These are phyloP conservation scores for Arvicola amphibius DNA, from an alignment of 2,797 vertebrate genomes.

Conservation along the genomic window DNA sequence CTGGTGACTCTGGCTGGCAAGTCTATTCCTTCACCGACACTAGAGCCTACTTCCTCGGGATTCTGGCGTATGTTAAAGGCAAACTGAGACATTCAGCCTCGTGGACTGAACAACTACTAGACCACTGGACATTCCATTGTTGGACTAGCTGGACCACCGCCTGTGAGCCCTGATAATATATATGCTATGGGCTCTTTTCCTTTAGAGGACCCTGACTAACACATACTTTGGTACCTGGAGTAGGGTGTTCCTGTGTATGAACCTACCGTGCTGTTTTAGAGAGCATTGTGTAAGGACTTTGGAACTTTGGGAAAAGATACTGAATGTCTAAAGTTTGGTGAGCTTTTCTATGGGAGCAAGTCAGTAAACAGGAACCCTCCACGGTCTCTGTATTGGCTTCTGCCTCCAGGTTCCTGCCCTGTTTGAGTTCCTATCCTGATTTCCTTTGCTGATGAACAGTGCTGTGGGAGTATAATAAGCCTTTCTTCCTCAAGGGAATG, in stretches of 20 bases:
- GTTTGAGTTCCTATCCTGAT: neutral
- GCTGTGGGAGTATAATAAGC: neutral
- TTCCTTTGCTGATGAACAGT: neutral
- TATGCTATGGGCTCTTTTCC: neutral
- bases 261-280: neutral
- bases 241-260: neutral
- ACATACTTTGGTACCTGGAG: neutral
- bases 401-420: neutral
- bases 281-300: neutral
- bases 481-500: neutral
- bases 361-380: neutral
- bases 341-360: neutral
- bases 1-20: neutral
- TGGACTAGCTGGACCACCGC: neutral
- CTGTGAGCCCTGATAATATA: neutral
- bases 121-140: neutral
- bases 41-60: neutral
- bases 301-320: neutral
- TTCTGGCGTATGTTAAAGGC: neutral
- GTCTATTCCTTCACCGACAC: neutral
- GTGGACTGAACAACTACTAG: neutral
- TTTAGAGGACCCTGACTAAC: neutral
- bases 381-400: neutral
- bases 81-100: neutral
- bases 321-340: neutral